Conservation (phyloP, 2,888 invertebrate species). For the Habroteleia sp. region DNA sequence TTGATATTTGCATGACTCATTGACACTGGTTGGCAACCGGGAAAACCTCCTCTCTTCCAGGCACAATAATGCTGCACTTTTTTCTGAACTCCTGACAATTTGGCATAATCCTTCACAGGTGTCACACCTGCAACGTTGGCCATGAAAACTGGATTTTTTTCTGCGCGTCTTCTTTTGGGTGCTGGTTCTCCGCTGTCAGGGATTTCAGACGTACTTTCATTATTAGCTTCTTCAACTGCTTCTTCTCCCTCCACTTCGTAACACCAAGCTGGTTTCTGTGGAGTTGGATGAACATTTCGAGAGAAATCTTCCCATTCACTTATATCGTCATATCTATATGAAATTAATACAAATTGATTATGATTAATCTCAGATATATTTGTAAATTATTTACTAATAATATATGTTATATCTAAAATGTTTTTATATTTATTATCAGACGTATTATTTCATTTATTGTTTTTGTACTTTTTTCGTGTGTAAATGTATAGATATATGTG, state of each 20-base stretch:
- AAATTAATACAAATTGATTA: neutral
- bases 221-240: conserved; percentile 36
- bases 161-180: conserved; percentile 81
- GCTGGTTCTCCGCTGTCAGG: conserved; percentile 43
- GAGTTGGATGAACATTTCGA: conserved; percentile 83
- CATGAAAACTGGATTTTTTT: conserved; percentile 90
- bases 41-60: conserved; percentile 92
- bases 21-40: conserved; percentile 98
- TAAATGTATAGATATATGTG: too few species aligned
- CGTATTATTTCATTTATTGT: too few species aligned
- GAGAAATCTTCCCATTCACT: conserved; percentile 28
- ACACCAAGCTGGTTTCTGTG: conserved; percentile 94
- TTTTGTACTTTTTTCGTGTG: too few species aligned
- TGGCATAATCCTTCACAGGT: conserved; percentile 86
- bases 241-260: conserved; percentile 82
- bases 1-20: conserved; percentile 93
- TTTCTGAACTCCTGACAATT: conserved; percentile 85
- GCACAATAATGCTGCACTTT: conserved; percentile 90
- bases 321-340: conserved; percentile 38
- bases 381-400: neutral
- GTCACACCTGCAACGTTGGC: conserved; percentile 91
- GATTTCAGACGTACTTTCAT: conserved; percentile 68
- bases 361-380: too few species aligned
- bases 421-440: too few species aligned
- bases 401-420: neutral